phyloP scores from a whole-genome alignment of 2,888 invertebrate genomes.

The Frankliniella fusca region DNA sequence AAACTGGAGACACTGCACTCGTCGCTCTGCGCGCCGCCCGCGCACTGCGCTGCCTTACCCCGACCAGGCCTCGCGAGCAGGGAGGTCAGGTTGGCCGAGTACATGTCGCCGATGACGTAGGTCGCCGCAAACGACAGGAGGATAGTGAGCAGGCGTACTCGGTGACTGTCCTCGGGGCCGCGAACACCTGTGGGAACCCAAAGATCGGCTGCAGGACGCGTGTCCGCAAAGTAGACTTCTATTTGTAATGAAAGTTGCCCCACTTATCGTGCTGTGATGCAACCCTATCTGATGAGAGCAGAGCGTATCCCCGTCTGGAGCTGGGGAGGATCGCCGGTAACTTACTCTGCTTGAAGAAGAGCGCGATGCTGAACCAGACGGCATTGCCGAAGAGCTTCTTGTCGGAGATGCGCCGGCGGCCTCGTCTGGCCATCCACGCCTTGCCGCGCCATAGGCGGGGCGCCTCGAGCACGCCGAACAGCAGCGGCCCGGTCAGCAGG shows the following conservation, averaged over 20 bases:
- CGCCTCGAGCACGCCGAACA: conserved; percentile 63
- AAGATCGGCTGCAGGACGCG: neutral
- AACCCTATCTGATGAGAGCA: too few relatives aligned
- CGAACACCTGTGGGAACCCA: conserved; percentile 50
- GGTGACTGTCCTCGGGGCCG: conserved; percentile 60
- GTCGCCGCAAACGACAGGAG: conserved; percentile 70
- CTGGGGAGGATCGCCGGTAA: conserved; percentile 30
- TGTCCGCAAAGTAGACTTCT: too few relatives aligned
- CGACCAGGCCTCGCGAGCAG: conserved; percentile 67
- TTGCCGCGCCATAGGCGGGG: conserved; percentile 55
- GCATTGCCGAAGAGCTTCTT: conserved; percentile 55
- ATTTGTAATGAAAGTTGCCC: too few relatives aligned
- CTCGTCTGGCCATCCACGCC: conserved; percentile 29
- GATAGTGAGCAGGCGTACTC: conserved; percentile 64
- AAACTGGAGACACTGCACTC: too few relatives aligned
- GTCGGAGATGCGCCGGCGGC: conserved; percentile 30
- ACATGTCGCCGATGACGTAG: conserved; percentile 73
- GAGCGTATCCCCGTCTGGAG: neutral
- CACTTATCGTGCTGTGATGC: too few relatives aligned
- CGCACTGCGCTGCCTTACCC: conserved; percentile 43
- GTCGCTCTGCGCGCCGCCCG: neutral
- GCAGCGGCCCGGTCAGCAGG: conserved; percentile 62
- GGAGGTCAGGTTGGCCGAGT: conserved; percentile 72
- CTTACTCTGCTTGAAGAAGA: conserved; percentile 68
- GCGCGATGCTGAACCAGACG: conserved; percentile 67